phyloP scores from a whole-genome alignment of 2,113 vertebrate species.

The Mystacornis crossleyi region DNA sequence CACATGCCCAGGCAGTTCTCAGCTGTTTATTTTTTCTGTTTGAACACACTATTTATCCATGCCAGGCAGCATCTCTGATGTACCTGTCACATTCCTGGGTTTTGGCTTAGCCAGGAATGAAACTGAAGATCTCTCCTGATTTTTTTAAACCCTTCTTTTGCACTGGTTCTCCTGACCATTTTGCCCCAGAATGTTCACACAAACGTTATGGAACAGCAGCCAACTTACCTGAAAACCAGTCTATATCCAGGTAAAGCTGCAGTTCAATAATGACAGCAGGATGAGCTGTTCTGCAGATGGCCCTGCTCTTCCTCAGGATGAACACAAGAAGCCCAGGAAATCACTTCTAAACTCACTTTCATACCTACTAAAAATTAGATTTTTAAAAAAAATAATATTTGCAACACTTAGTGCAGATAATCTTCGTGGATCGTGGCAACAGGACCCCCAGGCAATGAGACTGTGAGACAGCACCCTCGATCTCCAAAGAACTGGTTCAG shows the following conservation, averaged over 20 bases:
- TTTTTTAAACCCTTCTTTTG: background rate
- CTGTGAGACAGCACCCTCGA: accelerated
- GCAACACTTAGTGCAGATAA: background rate
- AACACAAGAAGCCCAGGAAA: background rate
- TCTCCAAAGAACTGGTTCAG: background rate
- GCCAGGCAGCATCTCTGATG: background rate
- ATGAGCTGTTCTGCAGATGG: background rate
- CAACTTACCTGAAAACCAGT: background rate
- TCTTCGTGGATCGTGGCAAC: background rate
- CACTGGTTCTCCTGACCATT: background rate
- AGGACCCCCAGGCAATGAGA: background rate
- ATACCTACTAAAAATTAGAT: background rate
- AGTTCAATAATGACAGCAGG: background rate
- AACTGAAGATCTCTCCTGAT: background rate
- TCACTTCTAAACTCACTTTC: background rate
- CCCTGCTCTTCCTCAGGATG: background rate
- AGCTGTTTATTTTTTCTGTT: background rate
- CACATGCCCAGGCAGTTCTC: background rate
- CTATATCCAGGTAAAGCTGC: background rate
- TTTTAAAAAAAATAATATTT: background rate
- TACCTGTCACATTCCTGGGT: background rate
- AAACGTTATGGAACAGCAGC: background rate
- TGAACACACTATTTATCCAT: background rate
- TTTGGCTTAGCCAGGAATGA: background rate
- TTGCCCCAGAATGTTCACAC: background rate